Conservation (phyloP, 2,113 vertebrate genomes). For the Vidua macroura region DNA sequence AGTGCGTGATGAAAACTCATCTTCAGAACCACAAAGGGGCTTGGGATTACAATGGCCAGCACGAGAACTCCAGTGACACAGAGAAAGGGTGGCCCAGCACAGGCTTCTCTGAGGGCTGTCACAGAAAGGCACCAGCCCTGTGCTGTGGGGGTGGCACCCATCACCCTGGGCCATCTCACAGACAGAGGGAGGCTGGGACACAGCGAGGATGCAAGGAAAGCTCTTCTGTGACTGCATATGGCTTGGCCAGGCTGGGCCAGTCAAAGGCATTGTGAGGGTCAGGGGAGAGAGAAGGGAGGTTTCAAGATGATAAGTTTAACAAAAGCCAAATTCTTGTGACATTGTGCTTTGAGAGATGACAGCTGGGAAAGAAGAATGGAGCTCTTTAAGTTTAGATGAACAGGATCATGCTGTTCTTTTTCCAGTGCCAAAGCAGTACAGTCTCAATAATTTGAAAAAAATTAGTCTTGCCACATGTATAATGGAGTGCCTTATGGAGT, state of each 20-base stretch:
- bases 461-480: not conserved
- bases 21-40: not conserved
- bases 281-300: not conserved
- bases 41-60: no score
- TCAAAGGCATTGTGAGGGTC: no score
- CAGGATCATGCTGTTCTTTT: not conserved
- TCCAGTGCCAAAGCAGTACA: not conserved
- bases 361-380: not conserved
- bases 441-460: not conserved
- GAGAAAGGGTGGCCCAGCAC: no score
- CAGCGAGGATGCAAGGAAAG: not conserved
- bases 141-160: not conserved
- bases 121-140: no score
- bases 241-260: not conserved
- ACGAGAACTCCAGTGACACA: no score
- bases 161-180: not conserved
- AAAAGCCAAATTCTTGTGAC: not conserved
- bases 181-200: fast-evolving
- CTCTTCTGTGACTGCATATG: not conserved
- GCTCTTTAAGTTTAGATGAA: not conserved
- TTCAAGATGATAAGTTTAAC: not conserved
- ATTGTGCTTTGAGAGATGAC: not conserved
- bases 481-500: fast-evolving
- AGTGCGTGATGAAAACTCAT: not conserved
- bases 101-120: no score